Percentiles rank a stretch among this genome's conserved stretches.
phyloP scores from a whole-genome alignment of 2,797 vertebrate genomes.

The Platalea minor region DNA sequence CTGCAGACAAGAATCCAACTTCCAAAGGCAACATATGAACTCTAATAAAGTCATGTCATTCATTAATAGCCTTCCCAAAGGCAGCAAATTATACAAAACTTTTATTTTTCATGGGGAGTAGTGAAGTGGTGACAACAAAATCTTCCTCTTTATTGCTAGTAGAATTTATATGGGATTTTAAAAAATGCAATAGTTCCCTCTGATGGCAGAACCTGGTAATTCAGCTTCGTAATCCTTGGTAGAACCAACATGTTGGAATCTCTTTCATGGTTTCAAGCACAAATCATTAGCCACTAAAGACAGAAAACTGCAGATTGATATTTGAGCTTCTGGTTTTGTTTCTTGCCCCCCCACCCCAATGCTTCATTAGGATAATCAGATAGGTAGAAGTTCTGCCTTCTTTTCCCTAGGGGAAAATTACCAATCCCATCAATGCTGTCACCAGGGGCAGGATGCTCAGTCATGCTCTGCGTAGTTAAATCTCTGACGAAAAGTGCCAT shows the following conservation, averaged over 20 bases:
- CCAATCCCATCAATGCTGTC: not conserved
- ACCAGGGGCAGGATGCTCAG: not conserved
- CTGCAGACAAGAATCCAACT: not conserved
- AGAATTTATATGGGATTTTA: not conserved
- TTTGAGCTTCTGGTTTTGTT: not conserved
- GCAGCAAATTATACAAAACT: not conserved
- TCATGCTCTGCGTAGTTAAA: not conserved
- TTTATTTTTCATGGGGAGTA: not conserved
- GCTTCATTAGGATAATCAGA: not conserved
- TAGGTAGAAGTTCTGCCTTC: not conserved
- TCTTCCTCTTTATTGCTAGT: not conserved
- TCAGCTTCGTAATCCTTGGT: not conserved
- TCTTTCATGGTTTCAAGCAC: not conserved
- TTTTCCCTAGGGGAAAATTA: not conserved
- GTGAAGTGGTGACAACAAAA: not conserved
- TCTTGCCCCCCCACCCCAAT: not conserved
- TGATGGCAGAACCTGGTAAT: conserved; percentile 39
- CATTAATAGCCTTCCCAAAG: not conserved
- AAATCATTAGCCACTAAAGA: not conserved
- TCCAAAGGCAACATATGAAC: not conserved
- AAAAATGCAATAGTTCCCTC: conserved; percentile 64
- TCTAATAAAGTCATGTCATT: not conserved
- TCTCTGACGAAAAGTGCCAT: not conserved
- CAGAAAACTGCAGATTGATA: not conserved
- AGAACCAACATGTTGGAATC: not conserved